Evolutionary conservation across 2,113 vertebrate genomes (phyloP).

Genomic region (Neoarius graeffei): DNA sequence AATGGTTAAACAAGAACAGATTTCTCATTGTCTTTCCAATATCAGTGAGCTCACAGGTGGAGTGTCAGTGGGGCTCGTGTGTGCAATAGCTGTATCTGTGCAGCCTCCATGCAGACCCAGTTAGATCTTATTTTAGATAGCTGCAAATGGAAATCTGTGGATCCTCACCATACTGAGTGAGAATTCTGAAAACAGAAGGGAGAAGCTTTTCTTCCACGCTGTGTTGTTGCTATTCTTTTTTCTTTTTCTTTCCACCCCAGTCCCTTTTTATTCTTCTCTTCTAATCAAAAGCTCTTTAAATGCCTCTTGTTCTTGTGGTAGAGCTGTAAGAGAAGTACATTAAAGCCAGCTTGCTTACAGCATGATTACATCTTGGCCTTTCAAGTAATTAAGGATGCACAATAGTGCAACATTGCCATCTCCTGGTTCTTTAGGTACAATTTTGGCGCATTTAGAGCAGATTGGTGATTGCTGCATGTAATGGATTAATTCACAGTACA

Average conservation of each 20-base stretch:
- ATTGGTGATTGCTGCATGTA: not conserved
- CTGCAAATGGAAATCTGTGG: constrained; percentile 29
- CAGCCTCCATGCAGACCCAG: constrained; percentile 21
- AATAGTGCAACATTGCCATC: constrained; percentile 45
- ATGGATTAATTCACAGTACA: not conserved
- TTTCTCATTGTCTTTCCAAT: constrained; percentile 14
- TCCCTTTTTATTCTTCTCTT: not conserved
- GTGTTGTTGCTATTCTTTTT: not conserved
- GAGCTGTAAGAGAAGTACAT: not conserved
- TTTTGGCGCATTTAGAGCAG: not conserved
- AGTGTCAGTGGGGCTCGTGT: not conserved
- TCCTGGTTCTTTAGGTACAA: constrained; percentile 22
- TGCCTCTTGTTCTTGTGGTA: not conserved
- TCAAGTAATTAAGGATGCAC: not conserved
- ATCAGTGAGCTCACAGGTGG: not conserved
- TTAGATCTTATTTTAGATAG: constrained; percentile 54
- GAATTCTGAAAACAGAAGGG: not conserved
- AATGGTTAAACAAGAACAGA: not conserved
- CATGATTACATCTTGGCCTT: not conserved
- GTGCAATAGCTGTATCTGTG: constrained; percentile 8
- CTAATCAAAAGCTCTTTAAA: not conserved
- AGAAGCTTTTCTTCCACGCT: not conserved
- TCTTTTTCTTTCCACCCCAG: not conserved
- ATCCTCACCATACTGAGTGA: not conserved
- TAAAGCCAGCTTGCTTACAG: constrained; percentile 7